These are phyloP conservation scores for Chaunax sp. DNA, from an alignment of 2,797 vertebrate species.

Conservation along the genomic window DNA sequence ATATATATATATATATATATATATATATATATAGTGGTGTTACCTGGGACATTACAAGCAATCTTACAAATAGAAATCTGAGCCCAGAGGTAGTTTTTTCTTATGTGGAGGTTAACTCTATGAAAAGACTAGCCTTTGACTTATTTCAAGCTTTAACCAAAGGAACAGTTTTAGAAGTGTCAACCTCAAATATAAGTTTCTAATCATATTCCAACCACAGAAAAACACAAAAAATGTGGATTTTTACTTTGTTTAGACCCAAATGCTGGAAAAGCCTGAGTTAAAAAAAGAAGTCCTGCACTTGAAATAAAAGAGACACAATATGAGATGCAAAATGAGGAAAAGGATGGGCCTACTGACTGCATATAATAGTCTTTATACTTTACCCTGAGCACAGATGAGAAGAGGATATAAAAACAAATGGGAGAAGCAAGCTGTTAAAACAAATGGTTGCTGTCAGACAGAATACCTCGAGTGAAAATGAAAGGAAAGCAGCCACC, in stretches of 20 bases:
- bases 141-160: neutral
- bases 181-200: neutral
- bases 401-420: conserved; percentile 15
- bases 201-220: neutral
- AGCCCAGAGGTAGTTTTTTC: neutral
- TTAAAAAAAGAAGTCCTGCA: neutral
- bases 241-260: neutral
- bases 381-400: conserved; percentile 3
- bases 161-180: neutral
- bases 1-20: too few species aligned
- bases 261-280: neutral
- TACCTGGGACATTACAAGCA: conserved; percentile 31
- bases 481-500: conserved; percentile 11
- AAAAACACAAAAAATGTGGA: too few species aligned
- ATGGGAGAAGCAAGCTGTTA: conserved; percentile 1
- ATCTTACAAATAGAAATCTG: conserved; percentile 8
- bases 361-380: neutral
- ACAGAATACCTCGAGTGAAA: neutral
- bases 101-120: too few species aligned
- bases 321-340: neutral
- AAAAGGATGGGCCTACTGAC: neutral
- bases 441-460: conserved; percentile 20
- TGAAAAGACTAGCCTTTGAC: too few species aligned
- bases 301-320: neutral
- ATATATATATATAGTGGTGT: conserved; percentile 24